phyloP scores from a whole-genome alignment of 2,113 vertebrate genomes.

The Epinephelus fuscoguttatus region DNA sequence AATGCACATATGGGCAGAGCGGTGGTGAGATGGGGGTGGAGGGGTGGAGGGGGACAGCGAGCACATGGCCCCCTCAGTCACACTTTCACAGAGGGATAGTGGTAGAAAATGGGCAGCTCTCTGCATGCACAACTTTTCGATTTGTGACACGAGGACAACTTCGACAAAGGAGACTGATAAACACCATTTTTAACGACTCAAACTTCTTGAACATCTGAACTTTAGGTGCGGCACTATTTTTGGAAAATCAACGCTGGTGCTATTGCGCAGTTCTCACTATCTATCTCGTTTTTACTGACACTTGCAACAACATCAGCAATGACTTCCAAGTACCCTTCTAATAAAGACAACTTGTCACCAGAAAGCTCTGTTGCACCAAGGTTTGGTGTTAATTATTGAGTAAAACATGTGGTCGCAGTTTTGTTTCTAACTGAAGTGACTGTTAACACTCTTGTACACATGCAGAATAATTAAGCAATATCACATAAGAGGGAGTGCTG shows the following conservation, averaged over 20 bases:
- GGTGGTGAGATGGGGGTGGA: conserved; percentile 60
- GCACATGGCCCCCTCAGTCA: conserved; percentile 77
- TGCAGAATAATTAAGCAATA: no score
- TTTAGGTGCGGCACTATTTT: not conserved
- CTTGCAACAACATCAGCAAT: not conserved
- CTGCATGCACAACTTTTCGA: conserved; percentile 10
- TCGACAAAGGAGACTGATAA: not conserved
- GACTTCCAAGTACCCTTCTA: not conserved
- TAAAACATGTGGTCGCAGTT: not conserved
- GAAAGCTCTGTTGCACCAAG: not conserved
- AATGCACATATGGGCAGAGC: conserved; percentile 75
- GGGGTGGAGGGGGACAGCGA: conserved; percentile 54
- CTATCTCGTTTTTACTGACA: not conserved
- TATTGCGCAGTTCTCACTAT: not conserved
- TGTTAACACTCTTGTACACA: not conserved
- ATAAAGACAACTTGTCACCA: not conserved
- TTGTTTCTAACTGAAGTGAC: not conserved
- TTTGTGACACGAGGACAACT: not conserved
- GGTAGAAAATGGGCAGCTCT: conserved; percentile 40
- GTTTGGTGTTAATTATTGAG: not conserved
- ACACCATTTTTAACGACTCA: not conserved
- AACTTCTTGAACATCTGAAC: not conserved
- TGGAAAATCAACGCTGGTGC: not conserved
- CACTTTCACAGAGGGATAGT: conserved; percentile 43
- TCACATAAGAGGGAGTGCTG: no score